Base-by-base conservation (phyloP, 2,888 invertebrate genomes). In the Lasioglossum vierecki region DNA sequence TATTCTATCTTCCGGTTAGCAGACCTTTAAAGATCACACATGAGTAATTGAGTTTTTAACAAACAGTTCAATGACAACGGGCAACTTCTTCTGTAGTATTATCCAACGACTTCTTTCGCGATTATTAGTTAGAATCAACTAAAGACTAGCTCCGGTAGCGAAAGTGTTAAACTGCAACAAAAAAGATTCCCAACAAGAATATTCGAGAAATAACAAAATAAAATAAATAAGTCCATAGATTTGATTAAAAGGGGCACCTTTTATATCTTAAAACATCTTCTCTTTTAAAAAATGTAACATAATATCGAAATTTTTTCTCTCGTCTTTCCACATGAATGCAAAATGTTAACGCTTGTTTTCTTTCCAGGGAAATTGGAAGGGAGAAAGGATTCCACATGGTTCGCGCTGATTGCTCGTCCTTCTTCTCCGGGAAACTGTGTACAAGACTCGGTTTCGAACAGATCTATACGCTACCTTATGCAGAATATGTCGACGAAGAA, bases 331-430 rank as follows among this genome's bases (percentile, higher is more conserved):
- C 15, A 5, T 46, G 15, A 46, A 46, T 46, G 46, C 2, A 9
- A 63, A 22, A 70, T 77, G 35, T 66, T 88, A 76, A 66, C 8
- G 4, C 22, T 18, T 68, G 35, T 39, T 11, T 35, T 9, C 46
- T 82, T 96, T 96, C 39, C 96, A 97, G 97, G 91, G 96, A 96
- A 83, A 93, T 96, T 26, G 96, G 96, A 44, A 95, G 94, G 85
- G 95, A 96, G 80, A 94, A 95, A 76, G 96, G 96, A 41, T 96
- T 96, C 85, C 95, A 96, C 80, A 95, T 98, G 11, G 96, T 97
- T 83, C 96, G 97, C 44, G 96, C 97, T 68, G 97, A 98, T 90
- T 98, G 98, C 84, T 97, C 97, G 8, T 98, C 98, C 91, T 96
- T 96, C 83, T 98, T 96, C 94, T 97, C 98, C 2, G 97, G 97